Evolutionary conservation across 1,140 invertebrate genomes (phyloP).

Genomic region (Trichogramma pretiosum): DNA sequence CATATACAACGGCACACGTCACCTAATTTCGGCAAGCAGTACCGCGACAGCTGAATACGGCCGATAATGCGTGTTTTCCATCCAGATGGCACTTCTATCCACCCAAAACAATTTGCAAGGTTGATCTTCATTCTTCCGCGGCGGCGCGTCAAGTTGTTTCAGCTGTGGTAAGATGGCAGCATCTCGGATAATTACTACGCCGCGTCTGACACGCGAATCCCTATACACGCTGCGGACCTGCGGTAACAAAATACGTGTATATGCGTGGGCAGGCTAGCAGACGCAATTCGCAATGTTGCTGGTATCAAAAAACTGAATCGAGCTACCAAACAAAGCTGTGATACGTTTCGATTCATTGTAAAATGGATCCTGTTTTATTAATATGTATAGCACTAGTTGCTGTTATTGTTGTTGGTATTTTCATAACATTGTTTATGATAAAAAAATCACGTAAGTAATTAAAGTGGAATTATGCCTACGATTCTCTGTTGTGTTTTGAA

Average conservation of each 20-base stretch:
- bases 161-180: background rate
- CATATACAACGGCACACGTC: conserved; percentile 16
- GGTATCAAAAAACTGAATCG: conserved; percentile 6
- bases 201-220: no score
- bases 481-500: no score
- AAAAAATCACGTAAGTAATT: conserved; percentile 25
- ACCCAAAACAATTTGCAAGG: background rate
- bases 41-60: no score
- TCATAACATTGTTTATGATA: conserved; percentile 35
- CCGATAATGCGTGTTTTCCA: background rate
- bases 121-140: background rate
- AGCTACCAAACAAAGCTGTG: no score
- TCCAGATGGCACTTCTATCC: background rate
- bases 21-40: no score
- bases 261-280: background rate
- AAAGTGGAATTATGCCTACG: background rate
- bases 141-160: no score
- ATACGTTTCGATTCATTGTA: background rate
- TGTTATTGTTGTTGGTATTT: conserved; percentile 38
- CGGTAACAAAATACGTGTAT: no score
- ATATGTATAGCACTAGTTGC: conserved; percentile 40
- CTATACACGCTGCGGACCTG: no score
- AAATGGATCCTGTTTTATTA: conserved; percentile 47
- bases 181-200: no score
- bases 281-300: background rate